Percentiles rank a stretch among this genome's conserved stretches.
phyloP scores from a whole-genome alignment of 2,113 vertebrate species.

The Hydropotes inermis region DNA sequence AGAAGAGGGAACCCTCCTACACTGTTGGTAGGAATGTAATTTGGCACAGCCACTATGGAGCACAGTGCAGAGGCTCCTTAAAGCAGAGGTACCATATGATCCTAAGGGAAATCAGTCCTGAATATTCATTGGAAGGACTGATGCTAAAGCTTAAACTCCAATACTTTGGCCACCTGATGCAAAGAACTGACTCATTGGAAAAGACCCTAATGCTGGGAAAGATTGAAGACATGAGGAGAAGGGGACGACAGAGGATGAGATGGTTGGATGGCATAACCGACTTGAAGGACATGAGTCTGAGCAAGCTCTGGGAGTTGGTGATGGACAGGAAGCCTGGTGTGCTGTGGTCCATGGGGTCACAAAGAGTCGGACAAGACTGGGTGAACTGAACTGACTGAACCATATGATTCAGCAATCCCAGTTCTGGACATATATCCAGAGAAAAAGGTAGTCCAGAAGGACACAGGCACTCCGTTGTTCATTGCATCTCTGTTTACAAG shows the following conservation, averaged over 20 bases:
- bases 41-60: not conserved
- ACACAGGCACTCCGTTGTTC: not conserved
- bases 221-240: not conserved
- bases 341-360: not conserved
- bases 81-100: not conserved
- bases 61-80: not conserved
- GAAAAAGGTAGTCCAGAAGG: not conserved
- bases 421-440: not conserved
- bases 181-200: not conserved
- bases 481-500: not conserved
- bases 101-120: not conserved
- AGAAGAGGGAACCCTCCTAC: not conserved
- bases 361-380: not conserved
- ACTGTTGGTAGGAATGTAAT: not conserved
- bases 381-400: not conserved
- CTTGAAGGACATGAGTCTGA: not conserved
- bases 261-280: not conserved
- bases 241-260: not conserved
- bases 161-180: not conserved
- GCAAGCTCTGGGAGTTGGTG: not conserved
- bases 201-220: not conserved
- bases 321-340: not conserved
- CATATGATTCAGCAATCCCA: not conserved
- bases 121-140: not conserved
- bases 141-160: not conserved